phyloP scores from a whole-genome alignment of 2,888 invertebrate genomes.

The Lamellibrachia columna region DNA sequence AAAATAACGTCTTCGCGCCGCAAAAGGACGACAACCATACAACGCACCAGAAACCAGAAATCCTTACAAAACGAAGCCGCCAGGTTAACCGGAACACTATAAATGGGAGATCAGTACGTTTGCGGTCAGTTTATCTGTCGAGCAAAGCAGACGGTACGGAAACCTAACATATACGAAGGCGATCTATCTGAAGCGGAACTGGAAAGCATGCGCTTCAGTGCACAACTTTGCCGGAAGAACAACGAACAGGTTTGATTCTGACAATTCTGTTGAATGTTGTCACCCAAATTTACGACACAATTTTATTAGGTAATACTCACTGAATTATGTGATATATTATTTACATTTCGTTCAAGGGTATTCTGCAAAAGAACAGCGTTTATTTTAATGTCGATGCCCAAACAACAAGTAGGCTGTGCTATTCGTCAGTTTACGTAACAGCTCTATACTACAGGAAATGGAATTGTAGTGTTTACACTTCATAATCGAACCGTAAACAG shows the following conservation, averaged over 20 bases:
- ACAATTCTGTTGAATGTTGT: neutral
- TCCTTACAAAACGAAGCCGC: neutral
- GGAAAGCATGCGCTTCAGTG: neutral
- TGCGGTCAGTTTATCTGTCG: constrained; percentile 3
- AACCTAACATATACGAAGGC: neutral
- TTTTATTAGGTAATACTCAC: neutral
- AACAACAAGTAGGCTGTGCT: neutral
- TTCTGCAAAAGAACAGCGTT: neutral
- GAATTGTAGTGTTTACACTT: neutral
- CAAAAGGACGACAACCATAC: neutral
- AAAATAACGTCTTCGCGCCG: neutral
- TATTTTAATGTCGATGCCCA: neutral
- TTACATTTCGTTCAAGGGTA: neutral
- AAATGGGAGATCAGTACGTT: neutral
- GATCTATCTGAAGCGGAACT: constrained; percentile 7
- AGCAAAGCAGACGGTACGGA: neutral
- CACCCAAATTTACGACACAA: neutral
- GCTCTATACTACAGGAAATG: neutral
- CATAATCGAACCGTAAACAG: neutral
- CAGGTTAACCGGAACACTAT: neutral
- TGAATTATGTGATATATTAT: neutral
- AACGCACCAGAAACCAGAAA: neutral
- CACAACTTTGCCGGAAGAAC: constrained; percentile 16
- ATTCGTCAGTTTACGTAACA: neutral
- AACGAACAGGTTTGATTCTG: neutral